phyloP scores from a whole-genome alignment of 2,113 vertebrate species.

The Vimba vimba region DNA sequence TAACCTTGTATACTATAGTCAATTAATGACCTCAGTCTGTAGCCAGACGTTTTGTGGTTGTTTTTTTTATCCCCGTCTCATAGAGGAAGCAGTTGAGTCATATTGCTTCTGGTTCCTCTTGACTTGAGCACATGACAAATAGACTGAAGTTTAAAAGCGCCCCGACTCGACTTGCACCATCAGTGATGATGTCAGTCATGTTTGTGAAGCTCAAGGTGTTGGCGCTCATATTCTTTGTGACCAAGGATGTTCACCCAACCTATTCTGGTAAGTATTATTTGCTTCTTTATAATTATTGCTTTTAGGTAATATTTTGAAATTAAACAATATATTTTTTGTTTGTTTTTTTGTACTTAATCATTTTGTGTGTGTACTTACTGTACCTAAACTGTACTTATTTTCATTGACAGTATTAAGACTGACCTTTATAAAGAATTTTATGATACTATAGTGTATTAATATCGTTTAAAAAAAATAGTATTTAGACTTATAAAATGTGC shows the following conservation, averaged over 20 bases:
- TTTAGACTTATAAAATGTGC: too few relatives aligned
- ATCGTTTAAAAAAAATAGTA: neutral
- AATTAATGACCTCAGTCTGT: neutral
- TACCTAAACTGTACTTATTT: too few relatives aligned
- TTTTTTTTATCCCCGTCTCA: neutral
- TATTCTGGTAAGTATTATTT: constrained; percentile 18
- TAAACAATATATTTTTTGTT: neutral
- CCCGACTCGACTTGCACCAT: neutral
- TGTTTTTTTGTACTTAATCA: neutral
- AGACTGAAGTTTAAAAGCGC: neutral
- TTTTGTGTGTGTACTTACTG: neutral
- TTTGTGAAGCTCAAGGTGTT: neutral
- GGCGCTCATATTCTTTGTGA: neutral
- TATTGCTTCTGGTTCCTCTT: neutral
- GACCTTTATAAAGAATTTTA: neutral
- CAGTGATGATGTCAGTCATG: constrained; percentile 12
- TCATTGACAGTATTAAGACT: neutral
- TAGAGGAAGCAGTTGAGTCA: constrained; percentile 25
- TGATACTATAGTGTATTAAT: neutral
- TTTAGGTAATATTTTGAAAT: neutral
- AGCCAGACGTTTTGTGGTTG: too few relatives aligned
- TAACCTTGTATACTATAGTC: neutral
- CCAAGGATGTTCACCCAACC: neutral
- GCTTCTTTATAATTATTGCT: neutral
- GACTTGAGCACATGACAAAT: neutral